Evolutionary conservation across 2,113 vertebrate genomes (phyloP), one percentile per base, ranked within the genome.

Genomic region (Epinephelus fuscoguttatus): DNA sequence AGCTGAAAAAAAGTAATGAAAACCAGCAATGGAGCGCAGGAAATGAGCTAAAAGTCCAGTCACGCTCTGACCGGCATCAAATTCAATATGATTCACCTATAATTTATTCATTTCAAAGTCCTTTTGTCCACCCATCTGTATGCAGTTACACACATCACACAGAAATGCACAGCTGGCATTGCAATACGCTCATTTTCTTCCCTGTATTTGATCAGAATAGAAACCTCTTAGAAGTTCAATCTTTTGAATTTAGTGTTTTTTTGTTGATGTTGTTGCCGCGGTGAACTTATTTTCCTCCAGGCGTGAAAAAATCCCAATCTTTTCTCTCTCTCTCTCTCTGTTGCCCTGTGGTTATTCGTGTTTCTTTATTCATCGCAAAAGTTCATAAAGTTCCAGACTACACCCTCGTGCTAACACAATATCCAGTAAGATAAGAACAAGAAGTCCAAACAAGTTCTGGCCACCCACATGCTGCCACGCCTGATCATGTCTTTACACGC

Each of bases 401-500:
- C 27, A 37, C 19, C 10, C 40, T 45, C 15, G 6, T 45, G 30
- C 64, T 59, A 18, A 25, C 14, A 37, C 17, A 53, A 40, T 40
- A 21, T 60, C 17, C 14, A 23, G 50, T 57, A 17, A 33, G 15
- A 47, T 33, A 4, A 73, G 49, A 40, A 67, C 17, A 63, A 64
- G 62, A 50, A 12, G 40, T 40, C 13, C 17, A 1, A 33, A 84
- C 27, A 33, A 18, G 53, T 50, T 45, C 17, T 0, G 0, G 45
- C 0, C 73, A 13, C 62, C 42, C 53, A 83, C 70, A 45, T 4
- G 23, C 21, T 30, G 33, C 53, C 11, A 2, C 14, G 1, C 75
- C 82, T 70, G 52, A 49, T 79, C 77, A 47, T 25, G 71, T 73
- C 67, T 71, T 40, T 15, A 23, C 68, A 59, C 33, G 71, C 53